Evolutionary conservation across 1,140 invertebrate species (phyloP), one percentile per base, ranked within the genome.

Genomic region (Polypedilum vanderplanki): DNA sequence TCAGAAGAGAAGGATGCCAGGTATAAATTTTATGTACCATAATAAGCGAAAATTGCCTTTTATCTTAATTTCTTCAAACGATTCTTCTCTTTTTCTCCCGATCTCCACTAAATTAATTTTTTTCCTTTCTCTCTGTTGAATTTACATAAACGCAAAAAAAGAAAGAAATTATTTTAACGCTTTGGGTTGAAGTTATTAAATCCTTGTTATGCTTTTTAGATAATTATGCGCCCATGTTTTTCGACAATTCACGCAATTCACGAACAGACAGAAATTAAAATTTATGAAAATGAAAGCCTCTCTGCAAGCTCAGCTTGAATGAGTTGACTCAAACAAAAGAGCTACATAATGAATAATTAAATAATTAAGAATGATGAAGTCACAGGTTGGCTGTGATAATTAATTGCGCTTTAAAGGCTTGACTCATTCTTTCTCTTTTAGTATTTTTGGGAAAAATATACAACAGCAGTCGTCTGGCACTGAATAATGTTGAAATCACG

Each of bases 251-350:
- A 57, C 46, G 46, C 46, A 57, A 57, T 57, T 57, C 46, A 57
- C n/a, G 46, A 57, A 57, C 46, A 57, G 46, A 57, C 46, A 57
- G 46, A 57, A 57, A 57, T 57, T 57, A 57, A 57, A 57, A 57
- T 57, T 57, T 57, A 57, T 57, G 46, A n/a, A 57, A 57, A 57
- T 57, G 46, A 12, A 57, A 57, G 46, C n/a, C 46, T 46, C 15
- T 10, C 41, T 12, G 46, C 46, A 57, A 4, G 46, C 12, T 4
- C 46, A 57, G 46, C 46, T n/a, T 33, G 24, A 33, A 33, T 33
- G 24, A 33, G 24, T 33, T n/a, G n/a, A n/a, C 24, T 33, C 24
- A 33, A n/a, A 57, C n/a, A 57, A 57, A n/a, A n/a, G 12, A 57
- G 46, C 24, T n/a, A 57, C 46, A 57, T 57, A 57, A 57, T 57